phyloP scores from a whole-genome alignment of 2,797 vertebrate genomes.

The Botia kubotai region DNA sequence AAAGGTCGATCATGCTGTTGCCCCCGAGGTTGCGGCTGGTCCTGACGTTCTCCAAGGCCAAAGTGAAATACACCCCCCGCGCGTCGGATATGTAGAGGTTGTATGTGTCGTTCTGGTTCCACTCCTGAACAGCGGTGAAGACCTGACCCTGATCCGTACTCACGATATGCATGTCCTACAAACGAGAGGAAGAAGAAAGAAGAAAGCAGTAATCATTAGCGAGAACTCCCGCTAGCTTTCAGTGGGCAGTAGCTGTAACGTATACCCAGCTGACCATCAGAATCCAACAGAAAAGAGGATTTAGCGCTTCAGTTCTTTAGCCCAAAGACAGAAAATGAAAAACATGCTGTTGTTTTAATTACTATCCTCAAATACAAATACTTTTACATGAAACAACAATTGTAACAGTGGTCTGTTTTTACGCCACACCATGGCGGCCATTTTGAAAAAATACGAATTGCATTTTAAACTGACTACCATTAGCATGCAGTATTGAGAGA shows the following conservation, averaged over 20 bases:
- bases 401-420: too few species aligned
- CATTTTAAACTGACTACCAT: too few species aligned
- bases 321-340: neutral
- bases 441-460: neutral
- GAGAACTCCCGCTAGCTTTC: constrained; percentile 41
- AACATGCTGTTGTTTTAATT: neutral
- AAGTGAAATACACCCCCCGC: constrained; percentile 91
- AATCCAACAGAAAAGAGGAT: constrained; percentile 16
- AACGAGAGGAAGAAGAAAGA: constrained; percentile 7
- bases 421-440: too few species aligned
- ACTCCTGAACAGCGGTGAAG: constrained; percentile 96
- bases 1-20: constrained; percentile 96
- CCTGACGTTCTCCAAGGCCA: constrained; percentile 96
- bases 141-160: constrained; percentile 97
- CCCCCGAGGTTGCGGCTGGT: constrained; percentile 92
- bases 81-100: constrained; percentile 96
- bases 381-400: neutral
- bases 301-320: neutral
- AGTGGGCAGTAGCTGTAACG: constrained; percentile 40
- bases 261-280: constrained; percentile 43
- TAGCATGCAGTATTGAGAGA: too few species aligned
- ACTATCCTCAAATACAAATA: neutral
- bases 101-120: constrained; percentile 98
- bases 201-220: constrained; percentile 53
- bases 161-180: constrained; percentile 97